Percentiles rank a stretch among this genome's conserved stretches.
Conservation (phyloP, 2,888 invertebrate species). For the Lithodes maja region DNA sequence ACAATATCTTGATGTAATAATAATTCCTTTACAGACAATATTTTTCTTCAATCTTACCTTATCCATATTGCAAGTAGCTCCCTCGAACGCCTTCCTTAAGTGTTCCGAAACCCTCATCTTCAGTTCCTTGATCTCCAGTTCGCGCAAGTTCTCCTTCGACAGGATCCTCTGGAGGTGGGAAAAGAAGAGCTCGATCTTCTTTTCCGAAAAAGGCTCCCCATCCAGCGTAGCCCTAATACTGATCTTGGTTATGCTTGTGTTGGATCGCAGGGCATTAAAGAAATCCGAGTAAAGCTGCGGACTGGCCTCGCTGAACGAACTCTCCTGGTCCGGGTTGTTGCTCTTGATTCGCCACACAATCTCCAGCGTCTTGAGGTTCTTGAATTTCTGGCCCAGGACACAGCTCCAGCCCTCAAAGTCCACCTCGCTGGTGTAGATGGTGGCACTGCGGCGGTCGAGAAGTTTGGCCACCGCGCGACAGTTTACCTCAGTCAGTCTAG, state of each 20-base stretch:
- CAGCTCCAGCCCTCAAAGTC: conserved; percentile 68
- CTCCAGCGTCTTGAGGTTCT: conserved; percentile 51
- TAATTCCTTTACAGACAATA: too few relatives aligned
- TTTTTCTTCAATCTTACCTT: conserved; percentile 11
- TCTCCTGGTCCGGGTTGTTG: conserved; percentile 69
- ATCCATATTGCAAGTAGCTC: conserved; percentile 52
- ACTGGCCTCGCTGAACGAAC: conserved; percentile 66
- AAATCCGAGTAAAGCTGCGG: conserved; percentile 51
- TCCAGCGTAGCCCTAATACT: conserved; percentile 67
- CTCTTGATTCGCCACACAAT: conserved; percentile 69
- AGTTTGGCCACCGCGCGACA: conserved; percentile 60
- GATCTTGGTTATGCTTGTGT: conserved; percentile 58
- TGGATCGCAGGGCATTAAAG: conserved; percentile 55
- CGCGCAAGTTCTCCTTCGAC: conserved; percentile 53
- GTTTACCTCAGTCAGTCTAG: conserved; percentile 56
- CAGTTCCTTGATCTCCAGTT: conserved; percentile 64
- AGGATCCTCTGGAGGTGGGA: conserved; percentile 51
- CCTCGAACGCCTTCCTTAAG: conserved; percentile 55
- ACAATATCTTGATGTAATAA: too few relatives aligned
- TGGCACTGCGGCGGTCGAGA: conserved; percentile 52
- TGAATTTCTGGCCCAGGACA: conserved; percentile 60
- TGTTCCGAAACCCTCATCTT: conserved; percentile 61
- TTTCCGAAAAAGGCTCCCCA: conserved; percentile 65
- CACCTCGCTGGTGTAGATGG: conserved; percentile 60
- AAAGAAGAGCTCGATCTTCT: conserved; percentile 66